Evolutionary conservation across 2,797 vertebrate genomes (phyloP).

Genomic region (Ctenopoma multispine): DNA sequence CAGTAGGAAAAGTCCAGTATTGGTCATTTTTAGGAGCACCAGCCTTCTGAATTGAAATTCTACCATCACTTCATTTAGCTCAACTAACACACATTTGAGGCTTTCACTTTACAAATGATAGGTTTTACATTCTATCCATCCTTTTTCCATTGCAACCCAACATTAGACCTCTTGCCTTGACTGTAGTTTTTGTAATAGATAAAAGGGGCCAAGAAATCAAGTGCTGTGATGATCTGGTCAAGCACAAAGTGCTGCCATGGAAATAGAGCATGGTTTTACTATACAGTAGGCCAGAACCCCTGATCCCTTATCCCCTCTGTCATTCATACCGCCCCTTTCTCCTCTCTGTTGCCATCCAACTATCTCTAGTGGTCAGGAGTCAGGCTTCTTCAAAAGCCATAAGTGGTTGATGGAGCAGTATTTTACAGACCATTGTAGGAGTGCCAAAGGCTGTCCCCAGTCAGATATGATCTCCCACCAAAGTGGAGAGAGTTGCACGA

Average conservation of each 20-base stretch:
- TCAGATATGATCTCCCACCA: constrained; percentile 75
- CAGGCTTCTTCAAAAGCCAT: constrained; percentile 72
- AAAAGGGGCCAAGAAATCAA: constrained; percentile 58
- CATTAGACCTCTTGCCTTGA: constrained; percentile 44
- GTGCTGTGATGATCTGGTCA: constrained; percentile 51
- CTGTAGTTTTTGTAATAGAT: constrained; percentile 58
- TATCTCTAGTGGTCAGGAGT: constrained; percentile 76
- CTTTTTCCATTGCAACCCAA: constrained; percentile 43
- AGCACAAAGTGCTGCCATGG: constrained; percentile 44
- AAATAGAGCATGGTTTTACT: constrained; percentile 50
- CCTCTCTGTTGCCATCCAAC: constrained; percentile 67
- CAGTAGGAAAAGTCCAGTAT: neutral
- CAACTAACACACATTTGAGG: constrained; percentile 16
- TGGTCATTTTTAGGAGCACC: neutral
- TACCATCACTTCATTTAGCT: constrained; percentile 10
- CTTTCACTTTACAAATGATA: constrained; percentile 26
- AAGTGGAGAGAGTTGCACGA: constrained; percentile 54
- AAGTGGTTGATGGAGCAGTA: constrained; percentile 80
- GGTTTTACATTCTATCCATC: constrained; percentile 21
- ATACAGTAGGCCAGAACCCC: constrained; percentile 38
- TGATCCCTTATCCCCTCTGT: constrained; percentile 23
- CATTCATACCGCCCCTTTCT: constrained; percentile 37
- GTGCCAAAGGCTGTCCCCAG: constrained; percentile 62
- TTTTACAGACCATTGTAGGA: constrained; percentile 72
- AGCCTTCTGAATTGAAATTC: neutral